Base-by-base conservation (phyloP, 2,888 invertebrate genomes). In the Trisateles emortualis region DNA sequence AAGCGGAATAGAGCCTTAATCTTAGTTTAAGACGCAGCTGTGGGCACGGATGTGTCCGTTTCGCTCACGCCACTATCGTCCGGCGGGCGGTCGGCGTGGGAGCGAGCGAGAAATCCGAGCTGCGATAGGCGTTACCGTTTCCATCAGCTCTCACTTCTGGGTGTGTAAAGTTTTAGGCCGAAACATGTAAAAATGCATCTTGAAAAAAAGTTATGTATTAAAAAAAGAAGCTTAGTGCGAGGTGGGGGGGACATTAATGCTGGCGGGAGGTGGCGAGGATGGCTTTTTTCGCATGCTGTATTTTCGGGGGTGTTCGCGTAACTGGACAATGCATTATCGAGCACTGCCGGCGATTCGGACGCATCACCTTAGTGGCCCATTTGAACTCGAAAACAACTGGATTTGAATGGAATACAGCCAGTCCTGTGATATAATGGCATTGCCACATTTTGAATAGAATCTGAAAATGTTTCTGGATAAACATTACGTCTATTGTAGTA, bases 171-270 rank as follows among this genome's bases (percentile, higher is more conserved):
- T 92, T 92, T 92, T 92, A 92, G 92, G 91, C 91, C 91, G 90
- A 91, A 92, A 92, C 92, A 90, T 92, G 92, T 92, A 92, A 92
- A 92, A 92, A 92, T 92, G 92, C 92, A 92, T 92, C 92, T 92
- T 92, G 91, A 91, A 92, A 92, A 92, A 92, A 92, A 92, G 92
- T 92, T 92, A 92, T 92, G 92, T 92, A 92, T 92, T 92, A 89
- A 92, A 92, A 92, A 92, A 92, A 92, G 92, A 92, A 90, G 87
- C 87, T 90, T 90, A 90, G 92, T 91, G 88, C 90, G 90, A 87
- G 87, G 89, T 83, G 84, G 92, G 89, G n/a, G 90, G 89, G 89
- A 84, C 88, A 88, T 89, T 90, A 90, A 88, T 86, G 87, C 83
- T 71, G 70, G 81, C 79, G 89, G 90, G 90, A 82, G 91, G 91